Base-by-base conservation (phyloP, 1,140 invertebrate species). In the Onthophagus taurus region DNA sequence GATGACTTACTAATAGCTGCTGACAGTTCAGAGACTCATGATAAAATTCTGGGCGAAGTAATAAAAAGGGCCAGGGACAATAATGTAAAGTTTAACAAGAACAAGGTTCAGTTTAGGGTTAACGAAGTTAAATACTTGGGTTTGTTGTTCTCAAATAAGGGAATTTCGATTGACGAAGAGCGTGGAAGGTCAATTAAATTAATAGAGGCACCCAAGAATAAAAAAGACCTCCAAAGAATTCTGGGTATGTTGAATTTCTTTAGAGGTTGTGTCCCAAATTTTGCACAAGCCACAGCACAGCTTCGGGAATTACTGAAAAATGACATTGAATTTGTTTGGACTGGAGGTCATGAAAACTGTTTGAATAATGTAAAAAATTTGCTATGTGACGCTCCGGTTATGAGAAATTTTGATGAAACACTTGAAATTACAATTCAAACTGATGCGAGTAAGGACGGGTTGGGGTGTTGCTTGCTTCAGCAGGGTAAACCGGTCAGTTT, bases 1-100 rank as follows among this genome's bases (percentile, higher is more conserved):
- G 62, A 68, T 52, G 63, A 68, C 51, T 34, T 68, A 8, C 34
- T 60, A 30, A 56, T 61, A 30, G 42, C 44, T 31, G 55, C 16
- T 9, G 17, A 49, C 11, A 46, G 26, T 12, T 47, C 47, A 35
- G 11, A 47, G 9, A 45, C 54, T 30, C 56, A 57, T 49, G 52
- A 51, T 50, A 16, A 16, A 51, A 57, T 51, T 39, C 50, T 53
- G 39, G 18, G 12, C 12, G 26, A 11, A 19, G 38, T 42, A 12
- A 19, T 24, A 26, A 42, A 42, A 12, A 42, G 38, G 29, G 38
- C 38, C 13, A 17, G 21, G 9, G 6, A 29, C 9, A 26, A 29
- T 12, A 17, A 17, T 26, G 19, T 42, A 2, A 24, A 21, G 4
- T 33, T 33, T 33, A 42, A 42, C 13, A 24, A 42, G 29, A 24